Evolutionary conservation across 2,113 vertebrate species (phyloP).

Genomic region (Indri indri): DNA sequence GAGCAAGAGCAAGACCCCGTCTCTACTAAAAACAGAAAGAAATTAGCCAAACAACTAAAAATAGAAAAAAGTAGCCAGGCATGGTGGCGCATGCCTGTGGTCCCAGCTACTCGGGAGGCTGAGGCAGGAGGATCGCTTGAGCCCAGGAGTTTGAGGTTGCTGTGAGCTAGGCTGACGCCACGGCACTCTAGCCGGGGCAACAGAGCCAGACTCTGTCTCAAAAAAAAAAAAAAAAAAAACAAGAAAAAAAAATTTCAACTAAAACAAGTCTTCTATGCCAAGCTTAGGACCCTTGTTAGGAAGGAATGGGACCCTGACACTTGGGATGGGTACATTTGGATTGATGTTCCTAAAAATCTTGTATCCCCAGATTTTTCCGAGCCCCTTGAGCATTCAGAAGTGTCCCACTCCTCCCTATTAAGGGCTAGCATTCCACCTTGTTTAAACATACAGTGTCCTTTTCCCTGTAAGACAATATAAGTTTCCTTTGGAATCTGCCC

Average conservation of each 20-base stretch:
- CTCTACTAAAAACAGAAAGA: no score
- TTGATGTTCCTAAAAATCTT: neutral
- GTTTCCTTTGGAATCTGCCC: neutral
- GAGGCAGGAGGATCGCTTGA: no score
- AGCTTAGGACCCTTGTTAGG: neutral
- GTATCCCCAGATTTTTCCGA: neutral
- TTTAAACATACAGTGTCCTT: neutral
- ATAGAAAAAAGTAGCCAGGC: no score
- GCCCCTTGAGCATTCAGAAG: neutral
- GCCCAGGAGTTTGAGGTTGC: no score
- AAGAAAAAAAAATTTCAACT: neutral
- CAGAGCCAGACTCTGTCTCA: no score
- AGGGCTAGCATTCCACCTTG: neutral
- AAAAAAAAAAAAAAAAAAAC: no score
- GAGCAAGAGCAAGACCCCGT: no score
- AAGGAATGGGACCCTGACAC: neutral
- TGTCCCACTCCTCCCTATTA: neutral
- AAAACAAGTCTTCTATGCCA: slow-evolving; percentile 21
- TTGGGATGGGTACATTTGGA: neutral
- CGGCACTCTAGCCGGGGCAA: no score
- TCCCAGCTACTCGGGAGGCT: no score
- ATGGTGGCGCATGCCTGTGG: no score
- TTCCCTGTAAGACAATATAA: neutral
- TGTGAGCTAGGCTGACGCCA: no score
- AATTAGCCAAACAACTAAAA: no score